Conservation (phyloP, 1,140 invertebrate species). For the Drosophila ambigua region DNA sequence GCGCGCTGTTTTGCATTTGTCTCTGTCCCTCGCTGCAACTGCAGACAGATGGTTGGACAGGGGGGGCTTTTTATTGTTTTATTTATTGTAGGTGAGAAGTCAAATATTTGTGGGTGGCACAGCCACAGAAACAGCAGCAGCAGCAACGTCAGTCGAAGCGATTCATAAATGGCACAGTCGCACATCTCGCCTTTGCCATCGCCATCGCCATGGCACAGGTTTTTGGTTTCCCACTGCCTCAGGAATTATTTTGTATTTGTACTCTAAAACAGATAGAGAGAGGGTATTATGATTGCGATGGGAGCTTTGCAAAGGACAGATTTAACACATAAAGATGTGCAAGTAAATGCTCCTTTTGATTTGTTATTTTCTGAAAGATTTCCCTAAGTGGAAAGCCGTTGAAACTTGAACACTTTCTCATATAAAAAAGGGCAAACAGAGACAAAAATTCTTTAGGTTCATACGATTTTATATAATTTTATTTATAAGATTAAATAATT, state of each 20-base stretch:
- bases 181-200: constrained; percentile 59
- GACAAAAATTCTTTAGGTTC: too few species aligned
- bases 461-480: too few species aligned
- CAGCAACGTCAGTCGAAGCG: constrained; percentile 34
- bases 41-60: constrained; percentile 7
- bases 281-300: too few species aligned
- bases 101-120: constrained; percentile 78
- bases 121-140: constrained; percentile 22
- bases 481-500: too few species aligned
- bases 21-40: constrained; percentile 49
- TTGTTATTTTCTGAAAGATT: too few species aligned
- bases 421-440: too few species aligned
- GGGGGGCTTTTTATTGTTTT: constrained; percentile 62
- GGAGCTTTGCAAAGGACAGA: too few species aligned
- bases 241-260: constrained; percentile 41
- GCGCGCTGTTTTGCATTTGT: constrained; percentile 65
- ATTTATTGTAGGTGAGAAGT: constrained; percentile 81
- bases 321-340: too few species aligned
- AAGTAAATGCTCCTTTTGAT: too few species aligned
- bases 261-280: constrained; percentile 2
- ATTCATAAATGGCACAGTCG: constrained; percentile 65
- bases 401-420: too few species aligned
- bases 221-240: constrained; percentile 37
- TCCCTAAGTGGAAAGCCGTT: too few species aligned
- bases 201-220: constrained; percentile 48